phyloP scores from a whole-genome alignment of 2,113 vertebrate genomes.

The Dascyllus trimaculatus region DNA sequence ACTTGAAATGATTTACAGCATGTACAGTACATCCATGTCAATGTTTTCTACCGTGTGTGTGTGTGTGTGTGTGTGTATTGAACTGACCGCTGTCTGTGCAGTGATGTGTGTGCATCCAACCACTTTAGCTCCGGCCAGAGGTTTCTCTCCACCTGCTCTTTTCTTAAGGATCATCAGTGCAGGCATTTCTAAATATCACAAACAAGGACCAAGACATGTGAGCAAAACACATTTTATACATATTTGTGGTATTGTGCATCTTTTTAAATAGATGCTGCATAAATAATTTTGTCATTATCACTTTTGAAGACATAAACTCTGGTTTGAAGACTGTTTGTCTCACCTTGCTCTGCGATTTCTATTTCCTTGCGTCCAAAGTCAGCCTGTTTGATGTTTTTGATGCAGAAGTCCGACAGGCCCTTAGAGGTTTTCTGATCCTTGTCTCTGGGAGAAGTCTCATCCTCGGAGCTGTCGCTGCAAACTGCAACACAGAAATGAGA shows the following conservation, averaged over 20 bases:
- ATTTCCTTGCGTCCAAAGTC: conserved; percentile 93
- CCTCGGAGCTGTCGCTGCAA: conserved; percentile 91
- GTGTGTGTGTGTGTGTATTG: conserved; percentile 19
- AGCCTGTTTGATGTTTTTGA: conserved; percentile 93
- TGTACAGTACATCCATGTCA: no score
- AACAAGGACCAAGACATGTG: background rate
- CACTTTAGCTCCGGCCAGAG: conserved; percentile 93
- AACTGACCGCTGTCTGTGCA: conserved; percentile 94
- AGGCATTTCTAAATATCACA: conserved; percentile 89
- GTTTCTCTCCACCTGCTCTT: conserved; percentile 92
- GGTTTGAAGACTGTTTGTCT: background rate
- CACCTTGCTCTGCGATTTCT: conserved; percentile 92
- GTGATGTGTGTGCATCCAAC: conserved; percentile 97
- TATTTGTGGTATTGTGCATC: background rate
- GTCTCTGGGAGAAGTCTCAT: conserved; percentile 88
- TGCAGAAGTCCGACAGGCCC: conserved; percentile 91
- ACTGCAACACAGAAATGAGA: conserved; percentile 76
- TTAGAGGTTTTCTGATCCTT: conserved; percentile 90
- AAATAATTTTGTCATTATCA: no score
- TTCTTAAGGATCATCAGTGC: conserved; percentile 95
- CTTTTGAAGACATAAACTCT: background rate
- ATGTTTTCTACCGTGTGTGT: no score
- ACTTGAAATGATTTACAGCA: no score
- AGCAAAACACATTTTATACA: background rate
- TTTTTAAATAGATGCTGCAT: background rate